A percentile compares a stretch with the other conserved stretches of the same genome.
Conservation (phyloP, 2,888 invertebrate species). For the Xestobium rufovillosum region DNA sequence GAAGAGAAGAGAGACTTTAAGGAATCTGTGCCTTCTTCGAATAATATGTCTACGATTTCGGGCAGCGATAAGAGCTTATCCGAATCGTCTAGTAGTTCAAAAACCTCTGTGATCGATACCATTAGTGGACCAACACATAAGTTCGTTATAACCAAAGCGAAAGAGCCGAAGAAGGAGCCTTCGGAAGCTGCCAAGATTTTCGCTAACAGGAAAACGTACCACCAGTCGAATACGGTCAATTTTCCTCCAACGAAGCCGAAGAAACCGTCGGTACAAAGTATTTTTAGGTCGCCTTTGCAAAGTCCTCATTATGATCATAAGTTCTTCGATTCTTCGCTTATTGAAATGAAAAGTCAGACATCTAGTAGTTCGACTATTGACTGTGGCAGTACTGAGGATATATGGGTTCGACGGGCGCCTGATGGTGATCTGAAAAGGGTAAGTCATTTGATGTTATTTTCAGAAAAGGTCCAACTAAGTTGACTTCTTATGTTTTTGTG, state of each 20-base stretch:
- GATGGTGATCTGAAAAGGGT: conserved; percentile 49
- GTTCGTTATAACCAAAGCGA: conserved; percentile 49
- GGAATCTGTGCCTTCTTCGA: conserved; percentile 31
- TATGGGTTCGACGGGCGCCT: conserved; percentile 61
- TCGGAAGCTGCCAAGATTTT: conserved; percentile 45
- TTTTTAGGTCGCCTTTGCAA: conserved; percentile 50
- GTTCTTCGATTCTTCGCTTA: conserved; percentile 74
- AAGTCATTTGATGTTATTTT: conserved; percentile 37
- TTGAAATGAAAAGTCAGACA: conserved; percentile 72
- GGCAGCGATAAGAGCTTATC: conserved; percentile 43
- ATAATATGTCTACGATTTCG: conserved; percentile 35
- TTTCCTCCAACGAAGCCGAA: conserved; percentile 55
- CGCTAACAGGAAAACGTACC: conserved; percentile 44
- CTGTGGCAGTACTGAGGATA: conserved; percentile 53
- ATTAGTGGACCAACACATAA: conserved; percentile 46
- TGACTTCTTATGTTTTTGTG: background rate
- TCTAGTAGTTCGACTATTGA: conserved; percentile 54
- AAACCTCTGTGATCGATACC: conserved; percentile 42
- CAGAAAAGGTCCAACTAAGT: conserved; percentile 5
- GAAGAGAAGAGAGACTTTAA: conserved; percentile 43
- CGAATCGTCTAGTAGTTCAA: conserved; percentile 39
- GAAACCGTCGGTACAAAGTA: conserved; percentile 53
- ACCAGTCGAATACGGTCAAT: conserved; percentile 57
- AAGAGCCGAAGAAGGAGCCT: conserved; percentile 39
- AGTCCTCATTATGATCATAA: conserved; percentile 68